These are phyloP conservation scores for Orestias chungarensis DNA, from an alignment of 2,797 vertebrate species.

Conservation along the genomic window DNA sequence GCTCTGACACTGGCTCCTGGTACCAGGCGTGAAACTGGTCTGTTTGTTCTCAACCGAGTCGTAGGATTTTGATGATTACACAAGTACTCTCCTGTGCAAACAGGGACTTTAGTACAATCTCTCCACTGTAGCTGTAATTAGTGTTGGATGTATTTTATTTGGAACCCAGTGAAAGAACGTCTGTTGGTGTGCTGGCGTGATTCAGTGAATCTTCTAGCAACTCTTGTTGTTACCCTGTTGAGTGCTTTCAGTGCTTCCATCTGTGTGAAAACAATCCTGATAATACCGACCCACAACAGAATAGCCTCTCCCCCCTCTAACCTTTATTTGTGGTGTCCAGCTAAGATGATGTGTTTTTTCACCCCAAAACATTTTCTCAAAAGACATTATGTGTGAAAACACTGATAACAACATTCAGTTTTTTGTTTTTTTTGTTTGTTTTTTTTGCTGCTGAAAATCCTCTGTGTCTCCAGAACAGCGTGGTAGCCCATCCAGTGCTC, in stretches of 20 bases:
- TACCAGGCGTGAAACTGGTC: slow-evolving; percentile 48
- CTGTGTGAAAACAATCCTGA: slow-evolving; percentile 48
- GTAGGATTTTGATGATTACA: slow-evolving; percentile 59
- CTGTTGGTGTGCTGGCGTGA: slow-evolving; percentile 62
- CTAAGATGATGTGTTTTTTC: neutral
- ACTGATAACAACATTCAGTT: slow-evolving; percentile 24
- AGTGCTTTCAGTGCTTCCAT: slow-evolving; percentile 58
- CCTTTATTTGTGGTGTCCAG: slow-evolving; percentile 34
- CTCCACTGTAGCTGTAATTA: slow-evolving; percentile 60
- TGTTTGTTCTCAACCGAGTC: slow-evolving; percentile 58
- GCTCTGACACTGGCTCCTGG: slow-evolving; percentile 47
- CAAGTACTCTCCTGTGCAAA: slow-evolving; percentile 33
- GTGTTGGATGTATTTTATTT: slow-evolving; percentile 57
- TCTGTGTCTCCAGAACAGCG: slow-evolving; percentile 20
- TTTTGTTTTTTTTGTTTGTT: slow-evolving; percentile 39
- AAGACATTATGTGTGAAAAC: slow-evolving; percentile 22
- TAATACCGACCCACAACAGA: slow-evolving; percentile 36
- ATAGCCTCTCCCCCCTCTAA: slow-evolving; percentile 18
- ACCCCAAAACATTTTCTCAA: slow-evolving; percentile 7
- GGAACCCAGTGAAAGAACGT: slow-evolving; percentile 60
- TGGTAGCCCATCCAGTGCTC: slow-evolving; percentile 42
- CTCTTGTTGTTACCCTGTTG: slow-evolving; percentile 42
- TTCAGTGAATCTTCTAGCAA: slow-evolving; percentile 46
- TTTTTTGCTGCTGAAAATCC: slow-evolving; percentile 27
- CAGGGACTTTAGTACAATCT: slow-evolving; percentile 38